Percentiles rank a stretch among this genome's conserved stretches.
These are phyloP conservation scores for Exocentrus adspersus DNA, from an alignment of 2,888 invertebrate species.

Conservation along the genomic window DNA sequence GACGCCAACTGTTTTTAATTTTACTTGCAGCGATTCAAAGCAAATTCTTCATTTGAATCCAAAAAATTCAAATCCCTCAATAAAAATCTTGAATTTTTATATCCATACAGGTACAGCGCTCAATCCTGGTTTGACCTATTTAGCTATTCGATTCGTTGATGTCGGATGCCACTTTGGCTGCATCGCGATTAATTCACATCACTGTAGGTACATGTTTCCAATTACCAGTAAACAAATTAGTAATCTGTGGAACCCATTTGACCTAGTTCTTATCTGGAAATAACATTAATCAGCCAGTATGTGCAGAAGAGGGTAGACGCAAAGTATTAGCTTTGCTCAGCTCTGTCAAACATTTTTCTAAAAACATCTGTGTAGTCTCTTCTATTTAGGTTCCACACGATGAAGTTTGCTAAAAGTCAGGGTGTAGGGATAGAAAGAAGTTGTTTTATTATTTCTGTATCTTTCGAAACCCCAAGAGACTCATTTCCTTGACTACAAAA, in stretches of 20 bases:
- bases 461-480: too few relatives aligned
- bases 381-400: not conserved
- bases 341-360: too few relatives aligned
- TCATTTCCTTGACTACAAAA: too few relatives aligned
- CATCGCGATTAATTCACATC: constrained; percentile 19
- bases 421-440: too few relatives aligned
- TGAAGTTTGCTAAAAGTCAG: not conserved
- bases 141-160: not conserved
- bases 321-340: too few relatives aligned
- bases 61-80: too few relatives aligned
- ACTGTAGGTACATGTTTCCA: constrained; percentile 18
- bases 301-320: too few relatives aligned
- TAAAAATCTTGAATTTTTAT: constrained; percentile 1
- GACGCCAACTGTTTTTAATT: too few relatives aligned
- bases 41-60: too few relatives aligned
- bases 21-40: too few relatives aligned
- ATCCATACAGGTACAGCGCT: not conserved
- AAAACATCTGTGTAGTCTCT: not conserved
- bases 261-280: not conserved
- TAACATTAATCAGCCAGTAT: not conserved
- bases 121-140: constrained; percentile 7
- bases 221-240: constrained; percentile 17
- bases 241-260: not conserved
- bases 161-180: constrained; percentile 15
- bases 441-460: too few relatives aligned